These are phyloP conservation scores for Nerophis lumbriciformis DNA, from an alignment of 2,113 vertebrate species.

Conservation along the genomic window DNA sequence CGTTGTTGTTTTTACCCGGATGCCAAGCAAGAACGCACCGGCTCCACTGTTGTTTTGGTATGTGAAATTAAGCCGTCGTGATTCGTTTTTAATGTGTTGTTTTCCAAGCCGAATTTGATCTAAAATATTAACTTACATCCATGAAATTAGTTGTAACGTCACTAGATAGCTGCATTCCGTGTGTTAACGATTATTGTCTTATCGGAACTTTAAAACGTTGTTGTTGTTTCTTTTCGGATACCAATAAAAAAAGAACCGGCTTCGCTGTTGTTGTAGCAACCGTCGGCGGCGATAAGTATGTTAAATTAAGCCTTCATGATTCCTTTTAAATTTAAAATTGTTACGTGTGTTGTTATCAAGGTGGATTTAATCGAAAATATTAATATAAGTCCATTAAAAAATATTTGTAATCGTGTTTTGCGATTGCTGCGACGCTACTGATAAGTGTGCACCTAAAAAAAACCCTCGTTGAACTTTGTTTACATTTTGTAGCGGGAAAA, in stretches of 20 bases:
- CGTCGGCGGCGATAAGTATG: neutral
- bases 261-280: constrained; percentile 62
- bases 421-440: neutral
- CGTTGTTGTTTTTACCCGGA: too few relatives aligned
- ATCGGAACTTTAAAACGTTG: constrained; percentile 31
- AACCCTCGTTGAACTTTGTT: neutral
- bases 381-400: neutral
- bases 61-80: too few relatives aligned
- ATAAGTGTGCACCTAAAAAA: neutral
- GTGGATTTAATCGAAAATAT: neutral
- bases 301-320: neutral
- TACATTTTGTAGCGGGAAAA: neutral
- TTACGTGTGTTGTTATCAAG: neutral
- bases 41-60: too few relatives aligned
- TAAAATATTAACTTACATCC: too few relatives aligned
- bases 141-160: neutral
- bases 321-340: too few relatives aligned
- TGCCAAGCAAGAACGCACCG: too few relatives aligned
- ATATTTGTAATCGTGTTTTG: too few relatives aligned
- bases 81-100: too few relatives aligned
- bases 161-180: constrained; percentile 19
- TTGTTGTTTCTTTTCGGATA: neutral
- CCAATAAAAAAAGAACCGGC: constrained; percentile 6
- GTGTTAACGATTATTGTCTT: constrained; percentile 6
- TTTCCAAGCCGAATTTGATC: too few relatives aligned